These are phyloP conservation scores for Coenonympha arcania DNA, from an alignment of 2,888 invertebrate genomes.

Conservation along the genomic window DNA sequence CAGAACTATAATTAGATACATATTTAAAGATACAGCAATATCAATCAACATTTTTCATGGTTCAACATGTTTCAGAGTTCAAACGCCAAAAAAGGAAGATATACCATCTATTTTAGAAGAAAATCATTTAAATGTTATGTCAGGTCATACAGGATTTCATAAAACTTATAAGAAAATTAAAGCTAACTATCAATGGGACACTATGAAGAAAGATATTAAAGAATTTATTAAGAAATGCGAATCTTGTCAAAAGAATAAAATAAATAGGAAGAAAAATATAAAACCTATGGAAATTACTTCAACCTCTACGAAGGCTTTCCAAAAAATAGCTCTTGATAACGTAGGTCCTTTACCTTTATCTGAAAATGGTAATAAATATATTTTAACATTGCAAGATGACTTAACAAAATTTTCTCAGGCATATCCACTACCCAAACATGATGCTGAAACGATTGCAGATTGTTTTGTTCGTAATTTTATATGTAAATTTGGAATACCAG, in stretches of 20 bases:
- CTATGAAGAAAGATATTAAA: constrained; percentile 32
- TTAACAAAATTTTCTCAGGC: no score
- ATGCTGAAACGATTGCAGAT: no score
- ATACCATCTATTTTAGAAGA: constrained; percentile 22
- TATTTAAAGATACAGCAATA: constrained; percentile 24
- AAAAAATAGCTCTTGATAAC: no score
- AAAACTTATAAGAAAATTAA: constrained; percentile 31
- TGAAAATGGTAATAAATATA: no score
- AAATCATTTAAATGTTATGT: constrained; percentile 17
- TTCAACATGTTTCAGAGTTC: no score
- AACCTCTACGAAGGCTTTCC: no score
- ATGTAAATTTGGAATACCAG: no score
- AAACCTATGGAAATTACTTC: constrained; percentile 38
- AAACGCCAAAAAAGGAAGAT: constrained; percentile 22
- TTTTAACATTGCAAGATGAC: no score
- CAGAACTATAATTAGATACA: constrained; percentile 23
- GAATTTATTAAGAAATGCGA: constrained; percentile 33
- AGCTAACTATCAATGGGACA: constrained; percentile 4
- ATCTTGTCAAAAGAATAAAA: constrained; percentile 33
- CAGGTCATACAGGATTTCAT: constrained; percentile 20
- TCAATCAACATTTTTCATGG: constrained; percentile 20
- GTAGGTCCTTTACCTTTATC: no score
- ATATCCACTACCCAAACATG: no score
- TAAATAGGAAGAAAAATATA: constrained; percentile 15
- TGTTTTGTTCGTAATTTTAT: no score